Evolutionary conservation across 2,797 vertebrate species (phyloP).

Genomic region (Phrynocephalus vlangalii): DNA sequence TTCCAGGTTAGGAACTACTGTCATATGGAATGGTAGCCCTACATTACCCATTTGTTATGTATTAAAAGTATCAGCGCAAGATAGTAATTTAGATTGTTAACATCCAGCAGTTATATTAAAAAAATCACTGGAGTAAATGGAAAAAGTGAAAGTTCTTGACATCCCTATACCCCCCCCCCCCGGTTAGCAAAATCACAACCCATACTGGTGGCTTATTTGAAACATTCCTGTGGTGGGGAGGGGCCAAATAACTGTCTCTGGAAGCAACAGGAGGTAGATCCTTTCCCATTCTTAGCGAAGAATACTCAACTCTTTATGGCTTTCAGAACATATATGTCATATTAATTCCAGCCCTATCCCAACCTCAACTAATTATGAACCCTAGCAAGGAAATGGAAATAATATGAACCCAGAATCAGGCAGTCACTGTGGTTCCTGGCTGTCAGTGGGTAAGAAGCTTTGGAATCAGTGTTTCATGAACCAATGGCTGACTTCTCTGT

Average conservation of each 20-base stretch:
- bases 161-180: not conserved
- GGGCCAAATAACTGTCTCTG: not conserved
- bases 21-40: not conserved
- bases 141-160: conserved; percentile 25
- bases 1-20: too few species aligned
- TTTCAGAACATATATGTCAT: not conserved
- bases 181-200: conserved; percentile 20
- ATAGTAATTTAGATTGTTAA: conserved; percentile 19
- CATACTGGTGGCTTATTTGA: conserved; percentile 24
- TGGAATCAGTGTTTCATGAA: not conserved
- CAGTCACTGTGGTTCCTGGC: not conserved
- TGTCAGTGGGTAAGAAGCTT: not conserved
- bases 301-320: not conserved
- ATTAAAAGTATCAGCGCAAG: not conserved
- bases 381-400: not conserved
- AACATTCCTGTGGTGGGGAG: conserved; percentile 24
- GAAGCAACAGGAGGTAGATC: conserved; percentile 15
- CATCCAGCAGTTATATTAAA: conserved; percentile 16
- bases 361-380: not conserved
- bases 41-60: not conserved
- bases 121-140: conserved; percentile 13
- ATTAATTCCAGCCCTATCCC: not conserved
- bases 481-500: not conserved
- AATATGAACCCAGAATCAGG: not conserved
- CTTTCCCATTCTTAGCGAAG: not conserved